Conservation (phyloP, 2,113 vertebrate genomes). For the Leucopsar rothschildi region DNA sequence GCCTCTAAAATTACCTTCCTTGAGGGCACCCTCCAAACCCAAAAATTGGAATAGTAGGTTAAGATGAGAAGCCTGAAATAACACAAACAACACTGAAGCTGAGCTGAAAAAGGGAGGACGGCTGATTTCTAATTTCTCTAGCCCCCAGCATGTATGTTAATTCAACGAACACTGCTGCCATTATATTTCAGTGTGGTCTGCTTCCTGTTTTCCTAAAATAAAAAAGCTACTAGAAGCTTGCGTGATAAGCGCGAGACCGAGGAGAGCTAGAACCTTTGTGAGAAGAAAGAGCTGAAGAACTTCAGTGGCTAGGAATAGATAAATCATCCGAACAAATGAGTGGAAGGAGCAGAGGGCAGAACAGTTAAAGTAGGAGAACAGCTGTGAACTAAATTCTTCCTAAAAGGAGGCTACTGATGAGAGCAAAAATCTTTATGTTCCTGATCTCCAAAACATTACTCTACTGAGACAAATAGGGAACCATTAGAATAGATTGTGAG, state of each 20-base stretch:
- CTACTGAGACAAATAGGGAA: not conserved
- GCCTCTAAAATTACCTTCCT: not conserved
- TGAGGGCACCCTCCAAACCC: not conserved
- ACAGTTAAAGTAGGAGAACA: conserved; percentile 23
- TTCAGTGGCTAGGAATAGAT: not conserved
- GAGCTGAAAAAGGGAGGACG: not conserved
- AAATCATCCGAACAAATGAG: not conserved
- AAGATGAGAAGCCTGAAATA: not conserved
- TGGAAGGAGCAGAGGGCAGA: not conserved
- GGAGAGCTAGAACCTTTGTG: not conserved
- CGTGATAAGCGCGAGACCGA: not conserved
- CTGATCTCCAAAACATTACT: not conserved
- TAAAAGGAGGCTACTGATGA: not conserved
- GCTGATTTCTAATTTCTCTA: not conserved
- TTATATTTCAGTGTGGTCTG: not conserved
- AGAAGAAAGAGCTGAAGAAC: not conserved
- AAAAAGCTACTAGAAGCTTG: not conserved
- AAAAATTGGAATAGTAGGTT: not conserved
- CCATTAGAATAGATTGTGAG: not conserved
- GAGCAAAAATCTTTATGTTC: not conserved
- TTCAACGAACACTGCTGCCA: not conserved
- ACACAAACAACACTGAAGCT: not conserved
- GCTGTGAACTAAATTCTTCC: conserved; percentile 13
- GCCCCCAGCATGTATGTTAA: not conserved
- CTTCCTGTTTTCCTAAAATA: not conserved